phyloP scores from a whole-genome alignment of 2,888 invertebrate genomes.

The Epirrhoe alternata region DNA sequence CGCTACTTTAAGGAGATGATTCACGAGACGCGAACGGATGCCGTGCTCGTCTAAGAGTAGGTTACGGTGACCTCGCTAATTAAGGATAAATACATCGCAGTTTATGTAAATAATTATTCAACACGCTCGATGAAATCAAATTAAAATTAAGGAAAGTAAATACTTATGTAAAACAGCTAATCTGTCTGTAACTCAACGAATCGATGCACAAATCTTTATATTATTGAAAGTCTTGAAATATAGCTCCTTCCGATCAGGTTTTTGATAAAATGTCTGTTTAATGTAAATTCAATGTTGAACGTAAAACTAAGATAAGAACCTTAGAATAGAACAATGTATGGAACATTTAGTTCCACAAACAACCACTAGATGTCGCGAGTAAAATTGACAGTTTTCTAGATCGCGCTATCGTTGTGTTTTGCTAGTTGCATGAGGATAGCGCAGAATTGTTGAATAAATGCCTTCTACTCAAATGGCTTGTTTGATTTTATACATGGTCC shows the following conservation, averaged over 20 bases:
- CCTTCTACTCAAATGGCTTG: no score
- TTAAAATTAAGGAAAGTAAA: not conserved
- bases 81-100: not conserved
- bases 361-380: no score
- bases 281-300: no score
- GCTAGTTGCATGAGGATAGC: no score
- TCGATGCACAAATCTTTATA: not conserved
- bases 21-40: not conserved
- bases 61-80: not conserved
- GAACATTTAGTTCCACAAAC: no score
- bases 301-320: no score
- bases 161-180: not conserved
- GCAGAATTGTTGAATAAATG: no score
- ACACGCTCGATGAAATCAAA: not conserved
- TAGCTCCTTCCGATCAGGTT: constrained; percentile 14
- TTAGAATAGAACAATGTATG: no score
- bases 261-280: no score
- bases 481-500: no score
- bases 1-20: not conserved
- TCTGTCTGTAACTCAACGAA: not conserved
- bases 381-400: no score
- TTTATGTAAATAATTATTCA: not conserved
- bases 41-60: not conserved
- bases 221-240: constrained; percentile 2
- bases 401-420: no score